Evolutionary conservation across 2,888 invertebrate genomes (phyloP), one percentile per base, ranked within the genome.

Genomic region (Tinea semifulvella): DNA sequence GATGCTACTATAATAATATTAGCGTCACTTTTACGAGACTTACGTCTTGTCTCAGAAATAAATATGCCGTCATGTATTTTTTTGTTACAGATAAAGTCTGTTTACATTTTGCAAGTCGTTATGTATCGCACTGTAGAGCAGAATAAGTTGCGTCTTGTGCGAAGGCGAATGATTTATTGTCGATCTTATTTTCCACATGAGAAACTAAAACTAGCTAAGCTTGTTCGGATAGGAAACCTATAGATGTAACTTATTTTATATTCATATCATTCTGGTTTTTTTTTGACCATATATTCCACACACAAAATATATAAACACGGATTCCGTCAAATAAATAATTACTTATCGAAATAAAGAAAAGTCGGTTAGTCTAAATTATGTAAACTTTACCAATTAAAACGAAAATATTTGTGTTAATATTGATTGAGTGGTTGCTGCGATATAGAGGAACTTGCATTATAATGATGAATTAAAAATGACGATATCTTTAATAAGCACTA

Each of bases 121-220:
- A 2, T 26, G 5, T 10, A 11, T 16, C 36, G 36, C 36, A 18
- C 18, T 2, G 18, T 18, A 18, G 18, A 36, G 36, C 35, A 35
- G 16, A 14, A 14, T 35, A 5, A 35, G 35, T 35, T n/a, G 14
- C 13, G 14, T 38, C 19, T 5, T 36, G 38, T 35, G 16, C 16
- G 35, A 14, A 35, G 2, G 7, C 13, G 35, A 35, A 17, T 18
- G 18, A 18, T 35, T 35, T 38, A 38, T 18, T 38, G 59, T 59
- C 57, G 61, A 67, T 68, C 62, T 62, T 54, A 66, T 69, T 69
- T 68, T 63, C 59, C 63, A 60, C 63, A 57, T 55, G 57, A 61
- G 54, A 56, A 56, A 57, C 51, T 50, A 45, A 48, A 47, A 44
- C 14, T 14, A 35, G 13, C 44, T 20, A 20, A 27, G 16, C 18